Conservation (phyloP, 64 coral and sea anemone genomes). For the Dendronephthya gigantea region DNA sequence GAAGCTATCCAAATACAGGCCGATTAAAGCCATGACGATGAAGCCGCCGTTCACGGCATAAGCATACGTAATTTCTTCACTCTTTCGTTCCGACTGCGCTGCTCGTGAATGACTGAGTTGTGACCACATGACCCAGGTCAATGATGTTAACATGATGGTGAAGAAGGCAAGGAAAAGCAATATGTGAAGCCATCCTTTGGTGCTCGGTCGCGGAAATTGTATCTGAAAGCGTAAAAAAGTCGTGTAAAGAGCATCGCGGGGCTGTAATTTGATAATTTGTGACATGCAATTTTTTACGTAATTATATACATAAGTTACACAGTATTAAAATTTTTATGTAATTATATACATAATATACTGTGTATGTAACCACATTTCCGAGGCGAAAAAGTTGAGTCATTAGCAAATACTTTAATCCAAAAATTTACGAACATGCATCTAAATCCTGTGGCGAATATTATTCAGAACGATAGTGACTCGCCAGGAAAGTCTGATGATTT, state of each 20-base stretch:
- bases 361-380: no score
- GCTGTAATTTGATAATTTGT: no score
- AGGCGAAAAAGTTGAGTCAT: no score
- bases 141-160: slow-evolving; percentile 85
- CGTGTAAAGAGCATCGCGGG: background rate
- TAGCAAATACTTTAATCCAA: no score
- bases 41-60: slow-evolving; percentile 95
- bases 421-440: no score
- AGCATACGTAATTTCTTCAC: slow-evolving; percentile 77
- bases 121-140: slow-evolving; percentile 95
- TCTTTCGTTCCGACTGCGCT: slow-evolving; percentile 64
- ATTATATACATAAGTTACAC: no score
- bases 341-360: no score
- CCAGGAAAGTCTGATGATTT: no score
- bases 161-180: slow-evolving; percentile 81
- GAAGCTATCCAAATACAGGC: slow-evolving; percentile 90
- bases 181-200: slow-evolving; percentile 93
- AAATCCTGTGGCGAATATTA: no score
- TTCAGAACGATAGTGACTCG: no score
- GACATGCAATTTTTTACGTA: no score
- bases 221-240: slow-evolving; percentile 31
- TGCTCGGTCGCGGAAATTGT: slow-evolving; percentile 83
- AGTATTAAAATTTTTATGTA: no score
- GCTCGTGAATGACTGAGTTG: slow-evolving; percentile 66
- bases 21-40: slow-evolving; percentile 69